Percentiles rank a stretch among this genome's conserved stretches.
Evolutionary conservation across 2,888 invertebrate genomes (phyloP).

Genomic region (Noctuana brunneofusca): DNA sequence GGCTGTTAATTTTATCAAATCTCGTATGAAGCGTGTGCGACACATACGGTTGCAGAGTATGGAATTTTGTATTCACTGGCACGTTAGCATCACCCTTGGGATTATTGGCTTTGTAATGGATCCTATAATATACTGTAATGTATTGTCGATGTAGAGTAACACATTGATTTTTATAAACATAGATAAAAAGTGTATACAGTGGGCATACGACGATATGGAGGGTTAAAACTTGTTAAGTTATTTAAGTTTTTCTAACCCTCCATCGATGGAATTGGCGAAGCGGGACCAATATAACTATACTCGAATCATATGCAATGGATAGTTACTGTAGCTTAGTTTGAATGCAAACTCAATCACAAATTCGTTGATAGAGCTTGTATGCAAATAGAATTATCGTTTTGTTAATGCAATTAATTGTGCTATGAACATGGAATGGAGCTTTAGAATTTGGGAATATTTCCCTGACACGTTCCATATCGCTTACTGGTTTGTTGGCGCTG

Average conservation of each 20-base stretch:
- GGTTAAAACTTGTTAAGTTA: too few relatives aligned
- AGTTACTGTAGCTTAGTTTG: neutral
- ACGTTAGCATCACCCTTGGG: neutral
- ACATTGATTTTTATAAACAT: neutral
- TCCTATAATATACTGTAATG: neutral
- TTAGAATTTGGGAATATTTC: neutral
- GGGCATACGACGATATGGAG: too few relatives aligned
- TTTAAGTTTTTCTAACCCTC: too few relatives aligned
- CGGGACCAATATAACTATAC: neutral
- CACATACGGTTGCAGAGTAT: neutral
- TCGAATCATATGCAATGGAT: neutral
- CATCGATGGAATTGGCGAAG: too few relatives aligned
- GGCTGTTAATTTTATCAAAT: neutral
- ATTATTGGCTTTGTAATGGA: constrained; percentile 1
- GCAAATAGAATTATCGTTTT: constrained; percentile 8
- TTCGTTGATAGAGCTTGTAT: neutral
- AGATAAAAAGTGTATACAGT: too few relatives aligned
- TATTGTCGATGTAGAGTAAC: neutral
- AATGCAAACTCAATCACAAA: constrained; percentile 1
- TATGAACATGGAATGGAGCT: constrained; percentile 7
- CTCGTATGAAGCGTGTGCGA: neutral
- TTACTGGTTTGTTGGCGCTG: neutral
- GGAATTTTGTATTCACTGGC: neutral
- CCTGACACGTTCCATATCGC: neutral
- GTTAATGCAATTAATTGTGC: constrained; percentile 9